A percentile compares a stretch with the other conserved stretches of the same genome.
phyloP scores from a whole-genome alignment of 1,140 invertebrate genomes.

The Bombus consobrinus region DNA sequence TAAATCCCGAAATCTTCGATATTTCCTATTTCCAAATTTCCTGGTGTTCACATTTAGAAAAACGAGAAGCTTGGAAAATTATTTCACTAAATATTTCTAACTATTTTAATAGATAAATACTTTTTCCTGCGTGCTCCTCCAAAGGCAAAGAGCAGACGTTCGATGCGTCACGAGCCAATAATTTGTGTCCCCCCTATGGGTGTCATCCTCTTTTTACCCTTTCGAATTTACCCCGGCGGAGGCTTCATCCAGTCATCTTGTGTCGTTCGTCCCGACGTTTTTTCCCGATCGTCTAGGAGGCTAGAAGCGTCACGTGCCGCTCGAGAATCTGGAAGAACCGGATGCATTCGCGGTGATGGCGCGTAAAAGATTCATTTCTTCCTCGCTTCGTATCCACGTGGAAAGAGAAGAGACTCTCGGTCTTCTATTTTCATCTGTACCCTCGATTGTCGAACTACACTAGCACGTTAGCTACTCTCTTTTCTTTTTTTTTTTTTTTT shows the following conservation, averaged over 20 bases:
- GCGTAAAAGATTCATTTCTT: slow-evolving; percentile 76
- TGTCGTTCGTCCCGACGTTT: slow-evolving; percentile 42
- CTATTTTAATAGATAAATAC: too few relatives aligned
- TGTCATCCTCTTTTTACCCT: slow-evolving; percentile 15
- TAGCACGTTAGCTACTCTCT: too few relatives aligned
- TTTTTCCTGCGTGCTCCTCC: not conserved
- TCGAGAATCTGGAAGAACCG: slow-evolving; percentile 65
- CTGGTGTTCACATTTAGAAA: not conserved
- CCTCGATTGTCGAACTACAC: not conserved
- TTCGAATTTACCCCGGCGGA: not conserved
- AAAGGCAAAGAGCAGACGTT: slow-evolving; percentile 6
- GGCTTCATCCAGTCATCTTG: not conserved
- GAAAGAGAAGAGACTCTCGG: not conserved
- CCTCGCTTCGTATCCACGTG: slow-evolving; percentile 59
- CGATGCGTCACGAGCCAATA: slow-evolving; percentile 8
- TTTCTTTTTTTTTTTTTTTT: not conserved
- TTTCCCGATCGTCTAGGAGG: slow-evolving; percentile 43
- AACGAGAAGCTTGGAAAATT: too few relatives aligned
- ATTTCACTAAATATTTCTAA: too few relatives aligned
- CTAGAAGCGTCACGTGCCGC: slow-evolving; percentile 44
- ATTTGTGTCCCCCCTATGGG: not conserved
- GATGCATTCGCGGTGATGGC: slow-evolving; percentile 73
- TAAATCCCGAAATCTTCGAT: not conserved
- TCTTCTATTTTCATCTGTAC: slow-evolving; percentile 40
- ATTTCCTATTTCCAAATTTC: not conserved